Base-by-base conservation (phyloP, 2,113 vertebrate genomes). In the Ursus arctos region DNA sequence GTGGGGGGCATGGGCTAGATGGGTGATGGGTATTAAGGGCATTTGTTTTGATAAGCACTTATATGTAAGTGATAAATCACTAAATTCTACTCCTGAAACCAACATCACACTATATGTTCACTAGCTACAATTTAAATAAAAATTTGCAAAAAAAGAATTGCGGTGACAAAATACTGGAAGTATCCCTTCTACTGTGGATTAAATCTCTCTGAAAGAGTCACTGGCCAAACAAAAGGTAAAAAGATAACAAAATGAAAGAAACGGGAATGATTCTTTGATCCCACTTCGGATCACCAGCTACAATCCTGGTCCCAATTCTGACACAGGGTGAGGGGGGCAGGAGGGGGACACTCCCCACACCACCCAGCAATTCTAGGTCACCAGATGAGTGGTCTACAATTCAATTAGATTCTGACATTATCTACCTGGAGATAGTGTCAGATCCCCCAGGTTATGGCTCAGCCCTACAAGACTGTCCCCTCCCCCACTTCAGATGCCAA, bases 391-490 rank as follows among this genome's bases (percentile, higher is more conserved):
- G 26, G 28, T 31, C 74, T 77, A 31, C 43, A 31, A 10, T 4
- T 49, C 74, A 31, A 10, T 8, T 31, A 13, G 21, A 61, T 28
- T 61, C 14, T 61, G n/a, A 59, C 80, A 28, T 24, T 18, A 61
- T 26, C 65, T 11, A 69, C 19, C 47, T 10, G 24, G 63, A 36
- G 65, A 28, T 1, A 47, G 36, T 3, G 57, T 21, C 36, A 21
- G 67, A 31, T 4, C 21, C n/a, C 65, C 6, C 24, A 14, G 16
- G 16, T 13, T 8, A 8, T 33, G 51, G 5, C 18, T 21, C 69
- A 0, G 4, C 9, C 18, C 1, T 1, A 59, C 14, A 63, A 43
- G 24, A 43, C 13, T 2, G 24, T 9, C 36, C 4, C 4, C 10
- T 47, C 72, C 24, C 43, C 24, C 43, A 74, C 67, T 59, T 43